These are phyloP conservation scores for Moxostoma hubbsi DNA, from an alignment of 2,797 vertebrate species.

Conservation along the genomic window DNA sequence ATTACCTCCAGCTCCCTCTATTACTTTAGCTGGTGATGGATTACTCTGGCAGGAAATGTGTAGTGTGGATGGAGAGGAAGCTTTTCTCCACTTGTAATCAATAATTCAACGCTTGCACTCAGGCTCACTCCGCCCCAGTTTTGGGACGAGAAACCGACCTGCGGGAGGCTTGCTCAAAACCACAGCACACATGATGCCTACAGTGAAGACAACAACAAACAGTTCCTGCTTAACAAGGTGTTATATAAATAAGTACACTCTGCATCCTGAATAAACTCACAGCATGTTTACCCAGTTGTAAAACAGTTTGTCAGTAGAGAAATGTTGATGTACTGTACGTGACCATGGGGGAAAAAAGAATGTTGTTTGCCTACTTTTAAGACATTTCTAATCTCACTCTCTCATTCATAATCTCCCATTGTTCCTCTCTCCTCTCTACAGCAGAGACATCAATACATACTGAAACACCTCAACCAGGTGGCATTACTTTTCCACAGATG, in stretches of 20 bases:
- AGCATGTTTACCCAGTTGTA: not conserved
- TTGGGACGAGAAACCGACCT: conserved; percentile 53
- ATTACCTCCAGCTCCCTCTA: conserved; percentile 1
- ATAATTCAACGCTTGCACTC: conserved; percentile 70
- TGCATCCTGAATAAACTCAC: not conserved
- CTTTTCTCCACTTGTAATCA: conserved; percentile 61
- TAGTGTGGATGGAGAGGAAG: conserved; percentile 54
- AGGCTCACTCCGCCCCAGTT: conserved; percentile 63
- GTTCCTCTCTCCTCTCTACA: not conserved
- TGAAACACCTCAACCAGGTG: not conserved
- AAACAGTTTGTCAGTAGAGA: not conserved
- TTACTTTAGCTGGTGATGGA: conserved; percentile 48
- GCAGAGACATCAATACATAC: not conserved
- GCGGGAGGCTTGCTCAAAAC: conserved; percentile 56
- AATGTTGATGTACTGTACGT: not conserved
- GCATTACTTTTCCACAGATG: not conserved
- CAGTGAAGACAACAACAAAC: conserved; percentile 25
- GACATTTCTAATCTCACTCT: too few species aligned
- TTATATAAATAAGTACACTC: conserved; percentile 29
- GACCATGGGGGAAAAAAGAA: too few species aligned
- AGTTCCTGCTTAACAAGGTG: conserved; percentile 42
- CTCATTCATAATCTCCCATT: not conserved
- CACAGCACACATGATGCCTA: conserved; percentile 41
- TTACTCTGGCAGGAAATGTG: conserved; percentile 58
- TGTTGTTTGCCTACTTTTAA: too few species aligned